Evolutionary conservation across 2,888 invertebrate genomes (phyloP).

Genomic region (Apamea anceps): DNA sequence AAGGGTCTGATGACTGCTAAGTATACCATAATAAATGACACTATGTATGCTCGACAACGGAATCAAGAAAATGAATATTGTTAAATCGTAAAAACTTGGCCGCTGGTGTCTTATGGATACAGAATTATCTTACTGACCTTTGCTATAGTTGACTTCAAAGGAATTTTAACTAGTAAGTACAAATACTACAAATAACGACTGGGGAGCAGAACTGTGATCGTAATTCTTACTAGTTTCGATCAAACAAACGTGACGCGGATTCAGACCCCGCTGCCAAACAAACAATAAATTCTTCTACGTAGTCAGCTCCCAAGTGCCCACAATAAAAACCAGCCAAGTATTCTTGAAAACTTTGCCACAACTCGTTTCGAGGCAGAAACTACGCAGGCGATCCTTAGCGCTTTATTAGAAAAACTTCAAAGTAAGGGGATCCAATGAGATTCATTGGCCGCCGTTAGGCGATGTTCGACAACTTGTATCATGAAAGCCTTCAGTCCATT

Average conservation of each 20-base stretch:
- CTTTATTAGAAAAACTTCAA: slow-evolving; percentile 73
- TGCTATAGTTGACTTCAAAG: no score
- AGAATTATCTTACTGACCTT: background rate
- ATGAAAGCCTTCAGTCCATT: slow-evolving; percentile 24
- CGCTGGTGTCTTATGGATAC: background rate
- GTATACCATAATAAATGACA: background rate
- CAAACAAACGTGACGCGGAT: slow-evolving; percentile 25
- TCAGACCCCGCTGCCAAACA: background rate
- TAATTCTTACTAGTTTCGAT: slow-evolving; percentile 23
- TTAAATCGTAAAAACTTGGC: background rate
- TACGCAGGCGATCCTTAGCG: slow-evolving; percentile 51
- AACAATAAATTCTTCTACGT: slow-evolving; percentile 62
- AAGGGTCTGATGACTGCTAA: background rate
- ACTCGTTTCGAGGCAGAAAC: slow-evolving; percentile 69
- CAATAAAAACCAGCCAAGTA: slow-evolving; percentile 68
- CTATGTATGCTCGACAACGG: background rate
- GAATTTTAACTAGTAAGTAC: background rate
- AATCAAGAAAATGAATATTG: background rate
- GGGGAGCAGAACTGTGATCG: background rate
- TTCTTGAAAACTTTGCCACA: slow-evolving; percentile 68
- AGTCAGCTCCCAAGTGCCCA: slow-evolving; percentile 59
- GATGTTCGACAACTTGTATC: slow-evolving; percentile 47
- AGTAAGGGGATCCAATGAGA: slow-evolving; percentile 59
- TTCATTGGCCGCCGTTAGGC: slow-evolving; percentile 56
- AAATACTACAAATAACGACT: background rate